Evolutionary conservation across 2,888 invertebrate genomes (phyloP), one percentile per base, ranked within the genome.

Genomic region (Prosopocoilus inquinatus): DNA sequence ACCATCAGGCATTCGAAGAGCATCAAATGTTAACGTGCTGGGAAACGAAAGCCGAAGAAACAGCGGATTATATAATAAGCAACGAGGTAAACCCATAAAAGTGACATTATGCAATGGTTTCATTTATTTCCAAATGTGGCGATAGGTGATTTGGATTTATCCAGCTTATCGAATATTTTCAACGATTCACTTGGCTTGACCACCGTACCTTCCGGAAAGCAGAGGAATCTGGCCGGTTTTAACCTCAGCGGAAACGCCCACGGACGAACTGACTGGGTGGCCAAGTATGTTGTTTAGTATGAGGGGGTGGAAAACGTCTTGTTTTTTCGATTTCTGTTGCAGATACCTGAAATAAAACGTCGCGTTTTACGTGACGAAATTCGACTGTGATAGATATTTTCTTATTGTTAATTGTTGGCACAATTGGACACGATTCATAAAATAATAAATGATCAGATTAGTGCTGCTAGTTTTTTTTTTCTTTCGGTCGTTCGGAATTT

Each of bases 241-340:
- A 70, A 63, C 44, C 59, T 69, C 28, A 63, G 64, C 3, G 68
- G 67, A 36, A 66, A 59, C 13, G 60, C 66, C 9, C 67, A 66
- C 47, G 68, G 65, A 13, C 65, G 71, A 52, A 68, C 67, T 12
- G 73, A 74, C 60, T 70, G 72, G 65, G 67, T 69, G 35, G 71
- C 73, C 59, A 74, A 74, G 71, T 74, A 69, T 63, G 60, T 64
- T 7, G 15, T 51, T 32, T 52, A 5, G 5, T 7, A n/a, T 36
- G n/a, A 12, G 9, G 32, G 11, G 11, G 38, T 12, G 9, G 20
- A 20, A 43, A 15, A 16, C 9, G 20, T 43, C 15, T n/a, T 47
- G 8, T 13, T 12, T 12, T 28, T 41, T 12, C 33, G 7, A 9
- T 8, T 38, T 38, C 11, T 47, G 9, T 53, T 53, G 34, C 43